Base-by-base conservation (phyloP, 2,888 invertebrate species). In the Teleogryllus oceanicus region DNA sequence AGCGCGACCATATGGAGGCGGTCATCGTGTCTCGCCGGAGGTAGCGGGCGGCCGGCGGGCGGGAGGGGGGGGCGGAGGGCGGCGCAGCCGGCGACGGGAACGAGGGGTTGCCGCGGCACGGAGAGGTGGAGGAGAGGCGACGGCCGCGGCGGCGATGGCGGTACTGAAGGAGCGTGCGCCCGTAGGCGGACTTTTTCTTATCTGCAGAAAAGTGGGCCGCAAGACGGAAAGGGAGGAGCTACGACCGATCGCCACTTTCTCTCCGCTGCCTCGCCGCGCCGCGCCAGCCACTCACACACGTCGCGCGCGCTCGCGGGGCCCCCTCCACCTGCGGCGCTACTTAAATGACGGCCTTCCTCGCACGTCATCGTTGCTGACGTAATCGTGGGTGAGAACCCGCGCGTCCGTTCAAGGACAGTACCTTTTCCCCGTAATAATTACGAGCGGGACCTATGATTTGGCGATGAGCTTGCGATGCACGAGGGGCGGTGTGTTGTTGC, bases 1-100 rank as follows among this genome's bases (percentile, higher is more conserved):
- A 62, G 62, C 62, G 62, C 13, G 62, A 62, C 62, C 62, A 62
- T 62, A 62, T 62, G 18, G 62, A 62, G 62, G 62, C 62, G 62
- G 13, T 62, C 62, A 62, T 62, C 62, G 62, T 18, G 62, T 13
- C 62, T 37, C 24, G 24, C 24, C 24, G 24, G 24, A 37, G 24
- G 24, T 37, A 37, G 24, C 24, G 24, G 24, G 24, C 24, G 24
- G 24, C 24, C 24, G 24, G 24, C 24, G 24, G 24, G 24, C 24
- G 24, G 24, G 24, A 2, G 4, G 5, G 16, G 62, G 4, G 62
- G 18, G 24, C 24, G 24, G 3, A 2, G 62, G 62, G 16, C 18
- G 62, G n/a, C n/a, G n/a, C 51, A 5, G 62, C 62, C 62, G 62
- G 62, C 62, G 13, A 18, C 18, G 62, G 62, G 62, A 18, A 5